phyloP scores from a whole-genome alignment of 2,113 vertebrate genomes.

The Myrmecobius fasciatus region DNA sequence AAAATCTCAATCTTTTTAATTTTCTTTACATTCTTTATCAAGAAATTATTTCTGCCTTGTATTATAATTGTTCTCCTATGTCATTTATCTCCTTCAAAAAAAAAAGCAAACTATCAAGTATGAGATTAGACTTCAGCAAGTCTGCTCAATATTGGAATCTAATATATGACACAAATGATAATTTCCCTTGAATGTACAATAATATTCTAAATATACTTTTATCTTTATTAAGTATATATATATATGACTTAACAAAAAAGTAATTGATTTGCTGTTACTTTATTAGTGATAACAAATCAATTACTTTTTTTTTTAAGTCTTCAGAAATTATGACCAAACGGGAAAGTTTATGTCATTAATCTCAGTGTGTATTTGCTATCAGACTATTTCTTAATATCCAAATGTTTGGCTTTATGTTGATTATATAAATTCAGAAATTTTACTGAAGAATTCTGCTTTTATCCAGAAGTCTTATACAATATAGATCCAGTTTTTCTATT shows the following conservation, averaged over 20 bases:
- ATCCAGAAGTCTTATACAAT: conserved; percentile 5
- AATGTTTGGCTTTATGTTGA: not conserved
- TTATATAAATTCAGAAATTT: conserved; percentile 15
- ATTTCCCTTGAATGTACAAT: not conserved
- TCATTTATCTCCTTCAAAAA: conserved; percentile 18
- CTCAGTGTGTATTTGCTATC: not conserved
- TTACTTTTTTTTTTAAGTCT: conserved; percentile 23
- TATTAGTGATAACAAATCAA: not conserved
- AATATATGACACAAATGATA: not conserved
- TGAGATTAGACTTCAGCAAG: not conserved
- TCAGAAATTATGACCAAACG: not conserved
- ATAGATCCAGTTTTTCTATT: not conserved
- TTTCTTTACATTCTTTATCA: not conserved
- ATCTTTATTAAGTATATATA: too few relatives aligned
- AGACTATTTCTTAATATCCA: not conserved
- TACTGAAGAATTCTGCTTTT: conserved; percentile 1
- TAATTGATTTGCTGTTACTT: too few relatives aligned
- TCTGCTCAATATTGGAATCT: not conserved
- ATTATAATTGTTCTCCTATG: not conserved
- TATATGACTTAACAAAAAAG: too few relatives aligned
- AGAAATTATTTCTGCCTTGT: not conserved
- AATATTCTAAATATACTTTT: not conserved
- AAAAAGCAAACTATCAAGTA: conserved; percentile 21
- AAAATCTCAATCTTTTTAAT: not conserved
- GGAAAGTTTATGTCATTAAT: not conserved